Evolutionary conservation across 2,113 vertebrate genomes (phyloP).

Genomic region (Micronycteris hirsuta): DNA sequence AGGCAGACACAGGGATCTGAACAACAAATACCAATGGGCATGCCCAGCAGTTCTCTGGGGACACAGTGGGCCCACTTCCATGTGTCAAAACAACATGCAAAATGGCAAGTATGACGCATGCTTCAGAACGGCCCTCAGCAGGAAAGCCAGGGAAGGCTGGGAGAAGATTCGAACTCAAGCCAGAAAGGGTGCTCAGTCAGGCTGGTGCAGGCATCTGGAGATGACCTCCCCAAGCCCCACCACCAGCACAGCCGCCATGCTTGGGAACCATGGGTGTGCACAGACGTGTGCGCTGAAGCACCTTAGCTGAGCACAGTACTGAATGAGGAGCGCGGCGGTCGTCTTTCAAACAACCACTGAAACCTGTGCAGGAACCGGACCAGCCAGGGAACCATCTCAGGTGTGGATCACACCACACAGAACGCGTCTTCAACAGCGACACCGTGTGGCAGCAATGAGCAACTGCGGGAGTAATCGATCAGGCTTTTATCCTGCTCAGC

Average conservation of each 20-base stretch:
- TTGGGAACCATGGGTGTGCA: not conserved
- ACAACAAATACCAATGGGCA: not conserved
- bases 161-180: not conserved
- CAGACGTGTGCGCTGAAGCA: too few species aligned
- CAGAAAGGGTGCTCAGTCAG: not conserved
- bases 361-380: not conserved
- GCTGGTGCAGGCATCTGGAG: not conserved
- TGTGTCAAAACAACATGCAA: not conserved
- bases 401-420: not conserved
- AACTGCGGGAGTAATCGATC: not conserved
- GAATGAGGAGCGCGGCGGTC: not conserved
- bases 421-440: not conserved
- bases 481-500: not conserved
- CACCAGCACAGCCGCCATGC: not conserved
- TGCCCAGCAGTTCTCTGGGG: not conserved
- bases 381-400: not conserved
- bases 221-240: too few species aligned
- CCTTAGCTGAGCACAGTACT: not conserved
- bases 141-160: not conserved
- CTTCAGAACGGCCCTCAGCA: not conserved
- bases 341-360: not conserved
- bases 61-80: not conserved
- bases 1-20: not conserved
- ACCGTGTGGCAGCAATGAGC: accelerated
- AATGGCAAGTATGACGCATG: not conserved